Conservation (phyloP, 92 coral and sea anemone species). For the Muricea muricata region DNA sequence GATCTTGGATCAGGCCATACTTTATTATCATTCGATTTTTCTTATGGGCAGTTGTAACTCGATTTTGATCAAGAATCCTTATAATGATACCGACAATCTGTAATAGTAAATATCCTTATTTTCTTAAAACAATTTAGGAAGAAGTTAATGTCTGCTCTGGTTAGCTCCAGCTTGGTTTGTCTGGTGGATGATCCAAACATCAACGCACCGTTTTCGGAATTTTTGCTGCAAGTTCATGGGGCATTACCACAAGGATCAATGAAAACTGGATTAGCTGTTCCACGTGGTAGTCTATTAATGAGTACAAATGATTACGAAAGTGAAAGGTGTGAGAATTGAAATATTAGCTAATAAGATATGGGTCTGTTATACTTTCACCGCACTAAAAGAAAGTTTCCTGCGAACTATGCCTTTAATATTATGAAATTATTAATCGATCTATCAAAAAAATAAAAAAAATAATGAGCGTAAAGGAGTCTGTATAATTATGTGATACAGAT, state of each 20-base stretch:
- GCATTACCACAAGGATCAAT: slow-evolving; percentile 1
- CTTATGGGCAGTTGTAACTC: no score
- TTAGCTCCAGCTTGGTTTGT: background rate
- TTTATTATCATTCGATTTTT: no score
- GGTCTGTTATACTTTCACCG: no score
- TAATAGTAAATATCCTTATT: background rate
- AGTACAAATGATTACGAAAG: background rate
- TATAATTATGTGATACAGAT: no score
- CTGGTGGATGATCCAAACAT: background rate
- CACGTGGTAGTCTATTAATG: background rate
- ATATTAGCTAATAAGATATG: background rate
- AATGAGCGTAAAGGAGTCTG: no score
- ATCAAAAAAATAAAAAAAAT: no score
- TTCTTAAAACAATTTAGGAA: background rate
- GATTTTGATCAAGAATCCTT: no score
- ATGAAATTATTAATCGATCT: no score
- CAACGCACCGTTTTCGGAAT: background rate
- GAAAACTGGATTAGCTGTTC: background rate
- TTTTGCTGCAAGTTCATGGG: background rate
- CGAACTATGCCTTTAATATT: no score
- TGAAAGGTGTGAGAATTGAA: background rate
- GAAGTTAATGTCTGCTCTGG: background rate
- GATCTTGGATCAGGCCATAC: no score
- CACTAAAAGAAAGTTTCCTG: no score
- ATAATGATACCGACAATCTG: no score